A percentile compares a stretch with the other conserved stretches of the same genome.
Conservation (phyloP, 1,140 invertebrate species). For the Pseudomyrmex dendroicus region DNA sequence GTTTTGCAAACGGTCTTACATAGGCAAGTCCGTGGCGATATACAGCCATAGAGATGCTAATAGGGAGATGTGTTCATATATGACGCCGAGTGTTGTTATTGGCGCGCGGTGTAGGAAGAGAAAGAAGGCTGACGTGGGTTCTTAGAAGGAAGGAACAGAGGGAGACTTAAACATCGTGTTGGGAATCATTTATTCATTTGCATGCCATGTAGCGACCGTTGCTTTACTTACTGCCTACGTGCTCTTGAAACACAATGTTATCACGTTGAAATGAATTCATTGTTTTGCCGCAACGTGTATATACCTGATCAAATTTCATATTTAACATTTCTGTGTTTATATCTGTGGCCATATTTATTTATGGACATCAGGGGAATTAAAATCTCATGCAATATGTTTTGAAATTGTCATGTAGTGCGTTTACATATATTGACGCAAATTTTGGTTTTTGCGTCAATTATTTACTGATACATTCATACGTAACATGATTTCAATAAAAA, state of each 20-base stretch:
- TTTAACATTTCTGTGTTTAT: neutral
- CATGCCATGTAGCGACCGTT: neutral
- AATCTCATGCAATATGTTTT: neutral
- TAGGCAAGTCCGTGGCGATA: neutral
- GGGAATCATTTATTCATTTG: slow-evolving; percentile 41
- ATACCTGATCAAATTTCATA: neutral
- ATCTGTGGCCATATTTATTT: too few relatives aligned
- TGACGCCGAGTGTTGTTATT: slow-evolving; percentile 9
- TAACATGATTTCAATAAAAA: too few relatives aligned
- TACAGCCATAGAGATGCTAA: neutral
- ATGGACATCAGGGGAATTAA: too few relatives aligned
- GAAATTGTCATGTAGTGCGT: neutral
- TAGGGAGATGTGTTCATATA: neutral
- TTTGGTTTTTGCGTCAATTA: too few relatives aligned
- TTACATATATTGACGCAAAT: too few relatives aligned
- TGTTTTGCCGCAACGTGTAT: neutral
- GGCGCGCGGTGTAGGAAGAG: slow-evolving; percentile 7
- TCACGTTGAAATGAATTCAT: neutral
- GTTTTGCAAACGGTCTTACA: slow-evolving; percentile 23
- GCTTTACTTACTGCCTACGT: neutral
- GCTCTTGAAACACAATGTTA: slow-evolving; percentile 17
- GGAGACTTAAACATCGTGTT: slow-evolving; percentile 2
- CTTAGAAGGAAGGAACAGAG: slow-evolving; percentile 5
- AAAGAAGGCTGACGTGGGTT: slow-evolving; percentile 37
- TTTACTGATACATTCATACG: too few relatives aligned